These are phyloP conservation scores for Balanococcus diminutus DNA, from an alignment of 2,888 invertebrate genomes.

Conservation along the genomic window DNA sequence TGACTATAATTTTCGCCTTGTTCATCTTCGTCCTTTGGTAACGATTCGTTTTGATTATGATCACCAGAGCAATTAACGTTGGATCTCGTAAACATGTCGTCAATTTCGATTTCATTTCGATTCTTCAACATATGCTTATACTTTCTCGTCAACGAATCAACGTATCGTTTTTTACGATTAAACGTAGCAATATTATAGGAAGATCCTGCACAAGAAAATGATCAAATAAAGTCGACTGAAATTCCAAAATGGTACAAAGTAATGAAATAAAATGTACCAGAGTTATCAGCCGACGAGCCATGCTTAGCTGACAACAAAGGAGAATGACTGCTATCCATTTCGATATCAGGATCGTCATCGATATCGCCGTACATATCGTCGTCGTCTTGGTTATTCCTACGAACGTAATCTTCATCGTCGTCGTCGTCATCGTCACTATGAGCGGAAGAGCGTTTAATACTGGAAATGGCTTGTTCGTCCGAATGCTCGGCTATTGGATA, in stretches of 20 bases:
- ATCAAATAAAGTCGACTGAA: background rate
- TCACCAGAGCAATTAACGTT: background rate
- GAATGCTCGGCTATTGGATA: slow-evolving; percentile 86
- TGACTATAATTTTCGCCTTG: background rate
- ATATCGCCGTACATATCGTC: slow-evolving; percentile 57
- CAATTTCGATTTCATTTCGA: background rate
- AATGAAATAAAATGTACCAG: slow-evolving; percentile 10
- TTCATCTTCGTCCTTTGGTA: background rate
- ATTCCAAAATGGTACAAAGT: background rate
- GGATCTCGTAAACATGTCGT: background rate
- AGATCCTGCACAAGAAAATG: background rate
- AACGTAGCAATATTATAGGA: slow-evolving; percentile 36
- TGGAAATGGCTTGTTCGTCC: slow-evolving; percentile 72
- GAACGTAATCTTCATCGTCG: slow-evolving; percentile 57
- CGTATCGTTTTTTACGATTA: slow-evolving; percentile 45
- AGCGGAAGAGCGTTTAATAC: slow-evolving; percentile 59
- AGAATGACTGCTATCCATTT: slow-evolving; percentile 56
- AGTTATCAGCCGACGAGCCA: slow-evolving; percentile 5
- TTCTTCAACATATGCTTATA: slow-evolving; percentile 34
- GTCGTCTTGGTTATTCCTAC: slow-evolving; percentile 58
- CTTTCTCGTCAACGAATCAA: slow-evolving; percentile 50
- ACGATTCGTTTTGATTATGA: background rate
- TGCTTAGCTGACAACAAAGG: slow-evolving; percentile 55
- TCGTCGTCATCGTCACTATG: slow-evolving; percentile 56
- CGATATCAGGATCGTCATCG: slow-evolving; percentile 49